Percentiles rank a stretch among this genome's conserved stretches.
Evolutionary conservation across 2,113 vertebrate species (phyloP).

Genomic region (Chaenocephalus aceratus): DNA sequence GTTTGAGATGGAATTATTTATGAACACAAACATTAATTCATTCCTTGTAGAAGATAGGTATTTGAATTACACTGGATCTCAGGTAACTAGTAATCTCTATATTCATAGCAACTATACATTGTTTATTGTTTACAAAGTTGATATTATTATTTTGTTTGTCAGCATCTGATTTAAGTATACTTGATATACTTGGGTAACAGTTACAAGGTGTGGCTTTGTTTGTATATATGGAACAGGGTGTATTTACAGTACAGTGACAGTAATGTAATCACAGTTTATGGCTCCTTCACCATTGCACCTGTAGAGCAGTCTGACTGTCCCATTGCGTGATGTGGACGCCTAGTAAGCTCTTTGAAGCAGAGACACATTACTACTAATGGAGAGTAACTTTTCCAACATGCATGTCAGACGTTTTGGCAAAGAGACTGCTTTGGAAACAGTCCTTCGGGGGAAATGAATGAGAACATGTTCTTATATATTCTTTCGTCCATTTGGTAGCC

Average conservation of each 20-base stretch:
- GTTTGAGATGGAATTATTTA: conserved; percentile 3
- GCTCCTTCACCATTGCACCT: conserved; percentile 6
- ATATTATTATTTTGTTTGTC: too few relatives aligned
- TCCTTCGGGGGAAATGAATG: conserved; percentile 4
- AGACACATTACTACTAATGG: conserved; percentile 35
- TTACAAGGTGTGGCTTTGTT: too few relatives aligned
- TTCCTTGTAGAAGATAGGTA: neutral
- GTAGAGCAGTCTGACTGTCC: neutral
- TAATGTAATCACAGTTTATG: conserved; percentile 5
- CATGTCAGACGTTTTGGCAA: conserved; percentile 5
- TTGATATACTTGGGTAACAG: too few relatives aligned
- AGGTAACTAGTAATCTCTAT: neutral
- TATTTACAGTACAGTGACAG: too few relatives aligned
- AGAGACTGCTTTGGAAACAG: neutral
- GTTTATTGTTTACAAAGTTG: neutral
- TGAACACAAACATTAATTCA: conserved; percentile 8
- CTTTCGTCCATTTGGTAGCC: conserved; percentile 37
- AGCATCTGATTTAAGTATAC: too few relatives aligned
- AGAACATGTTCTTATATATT: conserved; percentile 27
- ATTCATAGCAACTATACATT: neutral
- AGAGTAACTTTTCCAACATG: conserved; percentile 32
- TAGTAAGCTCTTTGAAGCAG: neutral
- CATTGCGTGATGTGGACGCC: conserved; percentile 18
- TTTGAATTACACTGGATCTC: neutral
- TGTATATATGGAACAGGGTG: too few relatives aligned